These are phyloP conservation scores for Drosophila ambigua DNA, from an alignment of 1,140 invertebrate species.

Conservation along the genomic window DNA sequence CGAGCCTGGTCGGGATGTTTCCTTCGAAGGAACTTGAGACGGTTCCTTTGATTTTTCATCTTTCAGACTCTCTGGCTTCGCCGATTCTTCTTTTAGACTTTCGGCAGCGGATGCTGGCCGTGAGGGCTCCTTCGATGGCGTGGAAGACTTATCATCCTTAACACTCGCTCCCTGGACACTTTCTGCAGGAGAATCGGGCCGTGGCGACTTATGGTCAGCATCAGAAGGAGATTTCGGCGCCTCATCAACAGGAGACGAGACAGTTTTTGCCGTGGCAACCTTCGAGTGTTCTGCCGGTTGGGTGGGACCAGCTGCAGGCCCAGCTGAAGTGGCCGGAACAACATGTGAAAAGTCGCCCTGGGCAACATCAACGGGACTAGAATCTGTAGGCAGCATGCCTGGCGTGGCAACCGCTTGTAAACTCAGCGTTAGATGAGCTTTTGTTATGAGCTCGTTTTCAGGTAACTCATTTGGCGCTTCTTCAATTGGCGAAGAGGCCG, in stretches of 20 bases:
- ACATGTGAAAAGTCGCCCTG: conserved; percentile 56
- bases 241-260: conserved; percentile 64
- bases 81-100: neutral
- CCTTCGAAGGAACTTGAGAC: conserved; percentile 44
- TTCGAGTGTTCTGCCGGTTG: conserved; percentile 43
- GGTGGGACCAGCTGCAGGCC: neutral
- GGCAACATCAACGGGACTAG: conserved; percentile 72
- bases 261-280: conserved; percentile 34
- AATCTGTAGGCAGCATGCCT: conserved; percentile 55
- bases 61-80: neutral
- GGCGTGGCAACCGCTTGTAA: conserved; percentile 19
- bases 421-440: conserved; percentile 19
- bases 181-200: conserved; percentile 49
- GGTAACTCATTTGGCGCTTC: conserved; percentile 47
- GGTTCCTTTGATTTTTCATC: conserved; percentile 39
- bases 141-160: conserved; percentile 15
- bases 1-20: conserved; percentile 54
- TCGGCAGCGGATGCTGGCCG: conserved; percentile 22
- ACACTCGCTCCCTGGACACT: conserved; percentile 12
- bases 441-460: conserved; percentile 26
- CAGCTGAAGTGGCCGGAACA: neutral
- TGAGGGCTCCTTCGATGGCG: conserved; percentile 21
- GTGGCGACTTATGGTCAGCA: conserved; percentile 18
- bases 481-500: conserved; percentile 8
- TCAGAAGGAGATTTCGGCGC: conserved; percentile 31